Percentiles rank a stretch among this genome's conserved stretches.
These are phyloP conservation scores for Danio albolineatus DNA, from an alignment of 2,797 vertebrate species.

Conservation along the genomic window DNA sequence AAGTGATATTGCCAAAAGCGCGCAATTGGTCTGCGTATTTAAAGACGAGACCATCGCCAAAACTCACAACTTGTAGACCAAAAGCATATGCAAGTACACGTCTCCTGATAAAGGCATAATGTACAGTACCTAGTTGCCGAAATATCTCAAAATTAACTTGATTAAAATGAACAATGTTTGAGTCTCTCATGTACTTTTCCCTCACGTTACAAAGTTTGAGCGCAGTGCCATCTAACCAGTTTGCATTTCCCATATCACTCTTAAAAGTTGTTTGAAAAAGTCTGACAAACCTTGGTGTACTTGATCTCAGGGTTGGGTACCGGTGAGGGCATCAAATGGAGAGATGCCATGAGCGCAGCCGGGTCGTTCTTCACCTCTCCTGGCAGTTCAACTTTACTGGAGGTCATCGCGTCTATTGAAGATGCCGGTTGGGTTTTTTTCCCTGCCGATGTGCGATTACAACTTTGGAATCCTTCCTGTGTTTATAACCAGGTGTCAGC, in stretches of 20 bases:
- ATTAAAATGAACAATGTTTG: not conserved
- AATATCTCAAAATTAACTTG: not conserved
- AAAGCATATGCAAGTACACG: not conserved
- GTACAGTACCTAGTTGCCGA: not conserved
- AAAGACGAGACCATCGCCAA: not conserved
- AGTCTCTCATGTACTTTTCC: not conserved
- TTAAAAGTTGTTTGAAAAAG: not conserved
- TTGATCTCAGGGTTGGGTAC: slow-evolving; percentile 95
- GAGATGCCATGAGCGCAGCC: slow-evolving; percentile 94
- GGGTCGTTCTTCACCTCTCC: slow-evolving; percentile 94
- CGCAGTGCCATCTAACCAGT: slow-evolving; percentile 25
- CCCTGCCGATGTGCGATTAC: slow-evolving; percentile 72
- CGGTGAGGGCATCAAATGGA: slow-evolving; percentile 95
- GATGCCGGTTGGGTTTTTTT: slow-evolving; percentile 58
- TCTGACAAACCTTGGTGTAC: slow-evolving; percentile 89
- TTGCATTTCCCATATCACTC: not conserved
- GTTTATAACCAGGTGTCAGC: slow-evolving; percentile 99
- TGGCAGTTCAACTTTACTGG: slow-evolving; percentile 93
- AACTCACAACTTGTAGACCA: not conserved
- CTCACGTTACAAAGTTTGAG: slow-evolving; percentile 20
- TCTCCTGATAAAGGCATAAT: not conserved
- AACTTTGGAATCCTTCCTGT: slow-evolving; percentile 82
- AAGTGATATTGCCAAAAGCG: not conserved
- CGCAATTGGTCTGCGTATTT: not conserved
- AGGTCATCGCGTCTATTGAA: slow-evolving; percentile 85